These are phyloP conservation scores for Diplogasteroides magnus DNA, from an alignment of 1,140 invertebrate genomes.

Conservation along the genomic window DNA sequence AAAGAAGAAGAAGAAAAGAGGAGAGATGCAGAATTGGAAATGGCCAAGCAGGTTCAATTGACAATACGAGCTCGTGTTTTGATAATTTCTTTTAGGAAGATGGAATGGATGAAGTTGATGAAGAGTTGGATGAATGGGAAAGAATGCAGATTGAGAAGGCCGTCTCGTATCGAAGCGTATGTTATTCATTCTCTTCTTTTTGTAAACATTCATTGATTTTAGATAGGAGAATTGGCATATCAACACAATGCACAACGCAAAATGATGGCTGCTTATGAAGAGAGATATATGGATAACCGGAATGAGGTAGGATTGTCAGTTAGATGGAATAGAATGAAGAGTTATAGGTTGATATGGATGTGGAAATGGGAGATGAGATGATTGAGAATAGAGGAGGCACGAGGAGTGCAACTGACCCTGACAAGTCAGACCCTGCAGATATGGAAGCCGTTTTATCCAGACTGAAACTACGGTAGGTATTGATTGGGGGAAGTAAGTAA, in stretches of 20 bases:
- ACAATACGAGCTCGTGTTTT: conserved; percentile 6
- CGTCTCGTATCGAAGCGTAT: conserved; percentile 20
- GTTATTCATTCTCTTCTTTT: neutral
- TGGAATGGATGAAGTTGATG: conserved; percentile 21
- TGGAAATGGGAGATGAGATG: conserved; percentile 26
- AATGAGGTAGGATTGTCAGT: neutral
- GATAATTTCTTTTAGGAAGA: conserved; percentile 9
- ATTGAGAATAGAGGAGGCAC: conserved; percentile 17
- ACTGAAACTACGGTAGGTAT: too few species aligned
- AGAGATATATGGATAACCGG: neutral
- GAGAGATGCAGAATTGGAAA: conserved; percentile 22
- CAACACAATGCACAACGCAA: conserved; percentile 2
- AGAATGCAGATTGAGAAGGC: conserved; percentile 33
- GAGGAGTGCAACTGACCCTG: too few species aligned
- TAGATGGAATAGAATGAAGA: neutral
- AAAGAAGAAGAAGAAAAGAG: conserved; percentile 26
- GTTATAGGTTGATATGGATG: conserved; percentile 19
- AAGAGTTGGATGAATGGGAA: conserved; percentile 32
- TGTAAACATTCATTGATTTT: neutral
- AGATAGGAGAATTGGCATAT: conserved; percentile 10
- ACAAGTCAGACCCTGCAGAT: too few species aligned
- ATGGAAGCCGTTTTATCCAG: too few species aligned
- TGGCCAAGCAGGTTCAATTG: conserved; percentile 11
- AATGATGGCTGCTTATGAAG: neutral
- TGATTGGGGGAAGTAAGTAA: too few species aligned